Percentiles rank a stretch among this genome's conserved stretches.
Conservation (phyloP, 2,113 vertebrate genomes). For the Galeopterus variegatus region DNA sequence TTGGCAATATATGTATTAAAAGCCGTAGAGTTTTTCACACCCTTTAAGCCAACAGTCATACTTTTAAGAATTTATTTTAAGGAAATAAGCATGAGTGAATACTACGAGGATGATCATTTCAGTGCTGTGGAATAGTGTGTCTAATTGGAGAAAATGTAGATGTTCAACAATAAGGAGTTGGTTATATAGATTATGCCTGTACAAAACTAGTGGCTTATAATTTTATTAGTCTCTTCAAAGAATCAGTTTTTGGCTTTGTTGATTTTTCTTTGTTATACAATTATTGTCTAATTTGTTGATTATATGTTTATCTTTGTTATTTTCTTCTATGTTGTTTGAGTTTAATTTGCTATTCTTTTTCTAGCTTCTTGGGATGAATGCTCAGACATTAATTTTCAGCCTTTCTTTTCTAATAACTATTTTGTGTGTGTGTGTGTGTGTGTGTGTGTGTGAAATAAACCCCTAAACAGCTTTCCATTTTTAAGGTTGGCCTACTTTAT, state of each 20-base stretch:
- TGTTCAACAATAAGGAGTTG: neutral
- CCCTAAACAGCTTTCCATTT: slow-evolving; percentile 1
- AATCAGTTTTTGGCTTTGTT: neutral
- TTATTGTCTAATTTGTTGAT: slow-evolving; percentile 10
- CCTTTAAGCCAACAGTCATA: neutral
- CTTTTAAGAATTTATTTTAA: slow-evolving; percentile 10
- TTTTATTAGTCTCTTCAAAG: neutral
- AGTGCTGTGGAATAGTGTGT: neutral
- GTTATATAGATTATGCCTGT: neutral
- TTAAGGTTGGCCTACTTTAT: neutral
- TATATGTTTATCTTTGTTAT: neutral
- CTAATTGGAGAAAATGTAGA: neutral
- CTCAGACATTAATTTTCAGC: slow-evolving; percentile 23
- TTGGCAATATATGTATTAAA: neutral
- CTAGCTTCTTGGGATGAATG: neutral
- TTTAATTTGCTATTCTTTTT: neutral
- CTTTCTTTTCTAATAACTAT: neutral
- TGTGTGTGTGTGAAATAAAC: neutral
- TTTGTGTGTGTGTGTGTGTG: neutral
- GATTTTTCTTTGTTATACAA: neutral
- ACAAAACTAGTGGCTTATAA: neutral
- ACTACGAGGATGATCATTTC: neutral
- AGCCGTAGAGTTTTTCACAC: neutral
- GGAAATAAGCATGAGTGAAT: neutral
- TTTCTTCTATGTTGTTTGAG: neutral